These are phyloP conservation scores for Henicopernis longicauda DNA, from an alignment of 2,113 vertebrate species.

Conservation along the genomic window DNA sequence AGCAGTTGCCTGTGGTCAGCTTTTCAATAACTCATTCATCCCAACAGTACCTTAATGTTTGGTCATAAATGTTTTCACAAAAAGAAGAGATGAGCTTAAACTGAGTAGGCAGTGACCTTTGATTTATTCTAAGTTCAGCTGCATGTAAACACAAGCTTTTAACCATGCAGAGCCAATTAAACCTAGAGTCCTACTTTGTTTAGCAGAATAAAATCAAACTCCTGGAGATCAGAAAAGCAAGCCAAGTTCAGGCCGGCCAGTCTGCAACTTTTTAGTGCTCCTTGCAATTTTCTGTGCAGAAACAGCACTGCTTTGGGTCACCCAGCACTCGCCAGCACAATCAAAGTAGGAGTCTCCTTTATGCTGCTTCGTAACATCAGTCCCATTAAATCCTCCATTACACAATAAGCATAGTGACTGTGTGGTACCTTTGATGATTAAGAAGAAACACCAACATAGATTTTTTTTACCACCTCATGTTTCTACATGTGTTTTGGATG, in stretches of 20 bases:
- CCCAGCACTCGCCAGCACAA: neutral
- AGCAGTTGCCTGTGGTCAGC: rapidly evolving
- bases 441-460: neutral
- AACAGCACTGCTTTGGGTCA: neutral
- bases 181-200: neutral
- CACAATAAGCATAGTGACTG: neutral
- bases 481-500: neutral
- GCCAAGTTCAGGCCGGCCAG: neutral
- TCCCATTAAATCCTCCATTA: neutral
- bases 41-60: neutral
- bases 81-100: neutral
- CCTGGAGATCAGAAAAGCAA: neutral
- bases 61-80: neutral
- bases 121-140: neutral
- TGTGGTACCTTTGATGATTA: neutral
- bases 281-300: neutral
- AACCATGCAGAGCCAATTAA: neutral
- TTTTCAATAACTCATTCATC: neutral
- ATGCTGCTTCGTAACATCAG: neutral
- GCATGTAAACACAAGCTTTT: neutral
- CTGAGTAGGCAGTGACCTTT: neutral
- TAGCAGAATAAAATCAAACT: neutral
- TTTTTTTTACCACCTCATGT: neutral
- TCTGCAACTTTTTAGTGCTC: neutral
- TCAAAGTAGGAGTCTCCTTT: rapidly evolving